Evolutionary conservation across 1,140 invertebrate species (phyloP).

Genomic region (Geopemphigus sp.): DNA sequence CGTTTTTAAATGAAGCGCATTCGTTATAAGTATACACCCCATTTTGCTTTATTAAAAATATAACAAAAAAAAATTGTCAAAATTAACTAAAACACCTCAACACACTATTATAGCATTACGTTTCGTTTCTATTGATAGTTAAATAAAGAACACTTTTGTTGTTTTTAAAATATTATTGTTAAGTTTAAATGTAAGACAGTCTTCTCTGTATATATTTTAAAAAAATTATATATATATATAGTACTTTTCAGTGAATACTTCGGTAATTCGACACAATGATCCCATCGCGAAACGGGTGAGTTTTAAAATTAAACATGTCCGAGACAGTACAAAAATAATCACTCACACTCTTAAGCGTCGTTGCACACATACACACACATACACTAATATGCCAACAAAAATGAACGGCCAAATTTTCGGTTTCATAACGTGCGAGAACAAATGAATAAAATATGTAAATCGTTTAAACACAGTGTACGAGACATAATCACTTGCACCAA

Average conservation of each 20-base stretch:
- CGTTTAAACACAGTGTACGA: too few species aligned
- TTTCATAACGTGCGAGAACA: background rate
- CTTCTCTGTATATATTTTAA: too few species aligned
- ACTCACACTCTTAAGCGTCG: background rate
- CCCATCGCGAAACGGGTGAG: background rate
- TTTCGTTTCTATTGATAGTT: too few species aligned
- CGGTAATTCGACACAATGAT: background rate
- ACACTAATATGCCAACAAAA: too few species aligned
- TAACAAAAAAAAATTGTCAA: background rate
- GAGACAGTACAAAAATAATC: slow-evolving; percentile 12
- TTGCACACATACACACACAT: background rate
- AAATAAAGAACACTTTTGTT: too few species aligned
- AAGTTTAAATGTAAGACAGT: too few species aligned
- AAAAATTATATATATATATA: too few species aligned
- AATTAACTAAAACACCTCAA: too few species aligned
- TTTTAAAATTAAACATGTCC: slow-evolving; percentile 28
- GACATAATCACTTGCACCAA: too few species aligned
- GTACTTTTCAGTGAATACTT: background rate
- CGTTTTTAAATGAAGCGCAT: too few species aligned
- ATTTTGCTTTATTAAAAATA: background rate
- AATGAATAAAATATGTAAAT: background rate
- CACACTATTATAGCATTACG: too few species aligned
- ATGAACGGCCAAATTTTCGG: background rate
- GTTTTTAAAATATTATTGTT: too few species aligned
- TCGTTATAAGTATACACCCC: background rate